phyloP scores from a whole-genome alignment of 2,797 vertebrate species.

The Cygnus olor region DNA sequence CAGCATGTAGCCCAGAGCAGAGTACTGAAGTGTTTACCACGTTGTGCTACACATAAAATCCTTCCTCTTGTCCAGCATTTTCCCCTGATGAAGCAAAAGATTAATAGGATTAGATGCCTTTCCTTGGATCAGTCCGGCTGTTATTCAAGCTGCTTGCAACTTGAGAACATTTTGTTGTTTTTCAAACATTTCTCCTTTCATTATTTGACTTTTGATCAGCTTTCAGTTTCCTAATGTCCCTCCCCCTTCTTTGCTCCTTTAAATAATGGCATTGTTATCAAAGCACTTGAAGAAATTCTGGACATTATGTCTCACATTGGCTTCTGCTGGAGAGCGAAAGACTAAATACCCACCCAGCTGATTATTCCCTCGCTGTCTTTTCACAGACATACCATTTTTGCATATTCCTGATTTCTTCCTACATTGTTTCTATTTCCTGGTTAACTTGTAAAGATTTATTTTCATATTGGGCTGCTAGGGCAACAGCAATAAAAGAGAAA shows the following conservation, averaged over 20 bases:
- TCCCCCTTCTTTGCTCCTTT: neutral
- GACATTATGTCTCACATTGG: neutral
- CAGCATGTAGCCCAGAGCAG: conserved; percentile 1
- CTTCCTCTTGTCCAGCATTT: conserved; percentile 37
- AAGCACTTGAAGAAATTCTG: neutral
- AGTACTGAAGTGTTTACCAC: neutral
- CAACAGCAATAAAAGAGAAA: neutral
- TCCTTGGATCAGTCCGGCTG: conserved; percentile 15
- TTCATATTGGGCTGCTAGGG: neutral
- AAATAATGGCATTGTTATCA: neutral
- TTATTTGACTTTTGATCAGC: neutral
- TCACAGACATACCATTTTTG: neutral
- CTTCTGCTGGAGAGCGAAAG: neutral
- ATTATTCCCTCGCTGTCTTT: neutral
- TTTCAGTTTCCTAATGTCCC: neutral
- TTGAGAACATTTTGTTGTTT: conserved; percentile 3
- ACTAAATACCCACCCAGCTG: neutral
- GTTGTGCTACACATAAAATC: neutral
- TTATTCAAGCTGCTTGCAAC: neutral
- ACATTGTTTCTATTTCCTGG: neutral
- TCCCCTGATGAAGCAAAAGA: conserved; percentile 47
- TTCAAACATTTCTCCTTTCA: conserved; percentile 21
- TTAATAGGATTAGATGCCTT: conserved; percentile 51
- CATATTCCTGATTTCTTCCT: neutral
- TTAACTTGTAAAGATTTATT: neutral